These are phyloP conservation scores for Hofmannophila pseudospretella DNA, from an alignment of 2,888 invertebrate genomes.

Conservation along the genomic window DNA sequence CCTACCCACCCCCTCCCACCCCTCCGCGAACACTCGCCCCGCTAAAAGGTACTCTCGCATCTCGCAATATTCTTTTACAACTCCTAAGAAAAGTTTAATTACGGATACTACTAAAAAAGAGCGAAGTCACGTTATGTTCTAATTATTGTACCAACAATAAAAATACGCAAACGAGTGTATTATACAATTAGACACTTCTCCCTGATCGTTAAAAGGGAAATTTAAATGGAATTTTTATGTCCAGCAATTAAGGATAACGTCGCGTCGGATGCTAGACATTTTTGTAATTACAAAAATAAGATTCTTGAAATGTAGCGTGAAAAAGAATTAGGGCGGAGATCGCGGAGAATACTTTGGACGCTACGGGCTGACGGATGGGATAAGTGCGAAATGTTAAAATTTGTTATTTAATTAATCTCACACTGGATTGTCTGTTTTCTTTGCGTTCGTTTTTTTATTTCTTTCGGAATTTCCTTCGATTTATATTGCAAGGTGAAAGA, in stretches of 20 bases:
- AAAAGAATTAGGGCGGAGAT: constrained; percentile 72
- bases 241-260: constrained; percentile 77
- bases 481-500: too few relatives aligned
- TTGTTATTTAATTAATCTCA: constrained; percentile 29
- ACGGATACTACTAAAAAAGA: constrained; percentile 58
- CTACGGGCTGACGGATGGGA: constrained; percentile 54
- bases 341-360: constrained; percentile 61
- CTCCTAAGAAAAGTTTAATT: constrained; percentile 68
- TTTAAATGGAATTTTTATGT: constrained; percentile 80
- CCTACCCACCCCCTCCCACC: constrained; percentile 36
- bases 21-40: constrained; percentile 20
- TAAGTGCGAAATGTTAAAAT: constrained; percentile 47
- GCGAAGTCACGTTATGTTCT: constrained; percentile 72
- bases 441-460: too few relatives aligned
- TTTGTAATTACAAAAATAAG: constrained; percentile 79
- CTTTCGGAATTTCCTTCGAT: too few relatives aligned
- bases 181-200: constrained; percentile 78
- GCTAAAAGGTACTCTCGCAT: constrained; percentile 45
- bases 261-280: constrained; percentile 76
- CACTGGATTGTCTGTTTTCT: background rate
- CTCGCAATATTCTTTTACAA: constrained; percentile 62
- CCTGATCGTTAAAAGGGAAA: constrained; percentile 77
- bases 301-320: constrained; percentile 78
- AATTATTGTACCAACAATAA: constrained; percentile 76
- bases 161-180: constrained; percentile 79